Base-by-base conservation (phyloP, 2,888 invertebrate species). In the Thyatira batis region DNA sequence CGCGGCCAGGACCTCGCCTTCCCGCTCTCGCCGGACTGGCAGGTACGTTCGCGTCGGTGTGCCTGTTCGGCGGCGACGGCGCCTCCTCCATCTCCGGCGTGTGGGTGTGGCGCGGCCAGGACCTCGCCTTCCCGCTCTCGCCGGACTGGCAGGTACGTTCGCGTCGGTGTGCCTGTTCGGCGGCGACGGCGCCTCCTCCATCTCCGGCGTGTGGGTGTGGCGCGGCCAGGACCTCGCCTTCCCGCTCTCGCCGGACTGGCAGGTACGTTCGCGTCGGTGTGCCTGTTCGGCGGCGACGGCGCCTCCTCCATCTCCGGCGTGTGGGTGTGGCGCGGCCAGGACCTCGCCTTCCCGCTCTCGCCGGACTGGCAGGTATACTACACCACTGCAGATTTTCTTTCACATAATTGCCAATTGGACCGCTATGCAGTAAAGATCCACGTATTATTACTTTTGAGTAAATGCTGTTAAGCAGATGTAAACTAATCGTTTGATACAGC, bases 171-270 rank as follows among this genome's bases (percentile, higher is more conserved):
- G 97, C 80, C 93, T 99, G 58, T 99, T 99, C 87, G 99, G 99
- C 23, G 93, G 93, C 51, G 98, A 99, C 92, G 96, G 97, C 87
- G 94, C 98, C 92, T 98, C 96, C 82, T 94, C 95, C 76, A 99
- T 99, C 87, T 97, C 98, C 45, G 99, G 99, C 60, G 93, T 99
- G 78, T 99, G 99, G 99, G 95, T 99, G 69, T 99, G 99, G 99
- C 95, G 97, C 84, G 99, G 99, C 17, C 97, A 97, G 51, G 96
- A 97, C 20, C 94, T 99, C 54, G 99, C 96, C 69, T 99, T 99
- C 80, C 86, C 96, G 94, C 93, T 98, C 64, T 95, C 95, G 60
- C 95, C 97, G 27, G 98, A 99, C 89, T 98, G n/a, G n/a, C n/a
- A n/a, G n/a, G 96, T 82, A 96, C 98, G 1, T 99, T 99, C 87